A percentile compares a stretch with the other conserved stretches of the same genome.
Evolutionary conservation across 2,888 invertebrate genomes (phyloP).

Genomic region (Catocala sponsa): DNA sequence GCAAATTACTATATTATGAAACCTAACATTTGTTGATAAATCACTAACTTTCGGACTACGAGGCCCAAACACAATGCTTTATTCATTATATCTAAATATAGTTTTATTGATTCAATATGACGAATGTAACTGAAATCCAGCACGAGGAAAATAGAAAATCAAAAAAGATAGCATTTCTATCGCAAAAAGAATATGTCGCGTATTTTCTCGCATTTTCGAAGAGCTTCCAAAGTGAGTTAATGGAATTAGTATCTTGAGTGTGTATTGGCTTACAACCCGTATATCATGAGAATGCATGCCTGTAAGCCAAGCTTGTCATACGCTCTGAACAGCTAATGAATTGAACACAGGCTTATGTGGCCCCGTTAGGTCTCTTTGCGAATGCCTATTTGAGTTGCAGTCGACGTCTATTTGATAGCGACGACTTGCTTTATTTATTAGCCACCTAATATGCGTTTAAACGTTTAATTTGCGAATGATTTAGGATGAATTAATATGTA

Average conservation of each 20-base stretch:
- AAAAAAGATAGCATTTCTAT: conserved; percentile 4
- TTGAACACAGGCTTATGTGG: conserved; percentile 14
- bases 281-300: conserved; percentile 4
- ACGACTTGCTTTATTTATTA: conserved; percentile 20
- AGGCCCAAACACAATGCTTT: too few species aligned
- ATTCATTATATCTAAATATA: too few species aligned
- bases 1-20: too few species aligned
- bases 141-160: conserved; percentile 5
- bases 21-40: too few species aligned
- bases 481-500: too few species aligned
- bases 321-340: conserved; percentile 24
- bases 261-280: conserved; percentile 16
- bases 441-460: neutral
- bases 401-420: conserved; percentile 12
- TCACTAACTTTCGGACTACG: too few species aligned
- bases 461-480: too few species aligned
- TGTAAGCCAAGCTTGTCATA: conserved; percentile 19
- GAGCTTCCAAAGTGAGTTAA: conserved; percentile 20
- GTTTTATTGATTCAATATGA: too few species aligned
- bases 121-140: neutral
- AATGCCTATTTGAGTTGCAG: conserved; percentile 24
- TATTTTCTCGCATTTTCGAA: conserved; percentile 3
- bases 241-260: conserved; percentile 24
- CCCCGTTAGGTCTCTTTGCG: conserved; percentile 7
- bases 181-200: conserved; percentile 2